These are phyloP conservation scores for Drosophila anceps DNA, from an alignment of 2,888 invertebrate genomes.

Conservation along the genomic window DNA sequence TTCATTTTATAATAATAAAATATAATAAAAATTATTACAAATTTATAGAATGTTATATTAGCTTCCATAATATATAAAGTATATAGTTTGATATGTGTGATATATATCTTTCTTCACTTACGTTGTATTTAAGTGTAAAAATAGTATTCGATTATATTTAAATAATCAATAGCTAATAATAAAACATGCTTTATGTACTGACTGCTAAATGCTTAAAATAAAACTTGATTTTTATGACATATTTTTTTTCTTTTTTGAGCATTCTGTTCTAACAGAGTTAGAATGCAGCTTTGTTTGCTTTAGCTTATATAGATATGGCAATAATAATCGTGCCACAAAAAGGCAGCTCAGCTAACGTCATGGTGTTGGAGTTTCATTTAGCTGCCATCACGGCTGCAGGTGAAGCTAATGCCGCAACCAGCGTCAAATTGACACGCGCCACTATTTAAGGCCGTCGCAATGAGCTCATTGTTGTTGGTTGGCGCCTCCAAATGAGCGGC, in stretches of 20 bases:
- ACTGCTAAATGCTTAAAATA: background rate
- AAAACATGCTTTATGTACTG: background rate
- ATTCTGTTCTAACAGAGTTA: background rate
- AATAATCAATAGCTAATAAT: background rate
- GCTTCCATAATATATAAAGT: no score
- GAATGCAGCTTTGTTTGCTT: conserved; percentile 12
- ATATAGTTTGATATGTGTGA: no score
- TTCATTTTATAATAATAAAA: no score
- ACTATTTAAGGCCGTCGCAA: conserved; percentile 74
- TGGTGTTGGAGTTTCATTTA: conserved; percentile 46
- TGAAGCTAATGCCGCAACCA: conserved; percentile 57
- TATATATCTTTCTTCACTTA: no score
- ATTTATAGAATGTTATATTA: no score
- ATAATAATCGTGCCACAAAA: conserved; percentile 17
- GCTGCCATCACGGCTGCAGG: conserved; percentile 17
- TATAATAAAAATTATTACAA: no score
- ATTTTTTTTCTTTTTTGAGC: no score
- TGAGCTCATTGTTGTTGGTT: conserved; percentile 75
- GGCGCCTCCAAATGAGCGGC: conserved; percentile 76
- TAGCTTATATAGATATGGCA: conserved; percentile 15
- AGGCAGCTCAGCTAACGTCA: conserved; percentile 24
- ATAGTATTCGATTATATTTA: background rate
- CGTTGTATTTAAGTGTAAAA: no score
- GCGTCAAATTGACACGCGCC: conserved; percentile 77
- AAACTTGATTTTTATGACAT: background rate